These are phyloP conservation scores for Rhopalosiphum padi DNA, from an alignment of 1,140 invertebrate species.

Conservation along the genomic window DNA sequence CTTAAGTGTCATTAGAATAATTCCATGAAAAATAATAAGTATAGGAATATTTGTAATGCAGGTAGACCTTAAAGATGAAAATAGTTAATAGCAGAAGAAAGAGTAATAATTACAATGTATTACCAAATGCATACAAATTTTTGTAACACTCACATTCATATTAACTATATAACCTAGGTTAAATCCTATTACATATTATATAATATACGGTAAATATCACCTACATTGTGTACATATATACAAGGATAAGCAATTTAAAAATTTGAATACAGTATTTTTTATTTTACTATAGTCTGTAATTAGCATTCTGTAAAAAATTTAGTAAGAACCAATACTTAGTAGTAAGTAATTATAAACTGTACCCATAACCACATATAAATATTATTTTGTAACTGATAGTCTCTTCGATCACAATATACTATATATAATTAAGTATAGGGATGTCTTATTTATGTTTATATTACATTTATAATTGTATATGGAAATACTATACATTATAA, in stretches of 20 bases:
- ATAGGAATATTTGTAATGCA: neutral
- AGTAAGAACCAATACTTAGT: too few relatives aligned
- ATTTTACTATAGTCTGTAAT: neutral
- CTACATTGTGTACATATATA: too few relatives aligned
- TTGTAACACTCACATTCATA: too few relatives aligned
- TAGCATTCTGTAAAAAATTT: too few relatives aligned
- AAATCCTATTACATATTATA: too few relatives aligned
- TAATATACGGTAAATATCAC: too few relatives aligned
- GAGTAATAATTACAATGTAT: neutral
- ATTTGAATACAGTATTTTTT: neutral
- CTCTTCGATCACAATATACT: neutral
- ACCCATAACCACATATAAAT: too few relatives aligned
- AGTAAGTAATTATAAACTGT: too few relatives aligned
- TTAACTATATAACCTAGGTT: too few relatives aligned
- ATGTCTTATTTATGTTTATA: neutral
- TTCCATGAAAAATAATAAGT: neutral
- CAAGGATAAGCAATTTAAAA: too few relatives aligned
- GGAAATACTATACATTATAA: neutral
- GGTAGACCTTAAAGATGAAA: neutral
- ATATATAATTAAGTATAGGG: neutral
- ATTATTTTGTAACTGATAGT: too few relatives aligned
- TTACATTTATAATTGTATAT: neutral
- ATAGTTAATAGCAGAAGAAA: neutral
- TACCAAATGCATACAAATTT: too few relatives aligned
- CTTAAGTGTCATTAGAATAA: neutral